Conservation (phyloP, 2,888 invertebrate genomes). For the Sphaerophoria rueppellii region DNA sequence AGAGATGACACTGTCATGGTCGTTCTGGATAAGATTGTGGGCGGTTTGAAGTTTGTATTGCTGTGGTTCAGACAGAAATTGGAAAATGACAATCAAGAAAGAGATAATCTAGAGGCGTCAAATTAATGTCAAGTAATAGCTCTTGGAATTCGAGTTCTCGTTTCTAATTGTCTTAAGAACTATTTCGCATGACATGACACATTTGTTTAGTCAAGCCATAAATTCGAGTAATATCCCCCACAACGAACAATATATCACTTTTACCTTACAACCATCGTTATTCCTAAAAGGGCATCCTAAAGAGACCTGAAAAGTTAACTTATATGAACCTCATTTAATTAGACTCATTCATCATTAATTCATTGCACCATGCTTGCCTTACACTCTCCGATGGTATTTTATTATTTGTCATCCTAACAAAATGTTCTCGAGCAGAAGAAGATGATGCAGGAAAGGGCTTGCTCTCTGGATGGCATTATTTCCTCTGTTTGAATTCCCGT, state of each 20-base stretch:
- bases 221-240: not conserved
- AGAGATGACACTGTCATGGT: constrained; percentile 1
- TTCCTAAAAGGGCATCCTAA: constrained; percentile 39
- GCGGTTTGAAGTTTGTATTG: too few species aligned
- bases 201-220: constrained; percentile 9
- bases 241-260: constrained; percentile 10
- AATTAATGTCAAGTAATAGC: too few species aligned
- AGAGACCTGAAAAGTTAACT: constrained; percentile 51
- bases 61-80: too few species aligned
- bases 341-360: constrained; percentile 69
- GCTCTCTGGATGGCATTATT: constrained; percentile 29
- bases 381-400: not conserved
- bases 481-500: not conserved
- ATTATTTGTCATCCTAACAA: constrained; percentile 40
- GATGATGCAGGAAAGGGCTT: constrained; percentile 47
- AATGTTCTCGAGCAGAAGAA: constrained; percentile 11
- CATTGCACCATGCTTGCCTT: constrained; percentile 29
- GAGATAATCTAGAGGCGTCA: too few species aligned
- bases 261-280: not conserved
- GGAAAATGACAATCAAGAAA: too few species aligned
- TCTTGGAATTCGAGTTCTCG: too few species aligned
- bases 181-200: not conserved
- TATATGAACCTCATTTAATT: constrained; percentile 67
- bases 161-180: too few species aligned
- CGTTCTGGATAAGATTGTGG: not conserved